phyloP scores from a whole-genome alignment of 2,797 vertebrate genomes.

The Pogoniulus pusillus region DNA sequence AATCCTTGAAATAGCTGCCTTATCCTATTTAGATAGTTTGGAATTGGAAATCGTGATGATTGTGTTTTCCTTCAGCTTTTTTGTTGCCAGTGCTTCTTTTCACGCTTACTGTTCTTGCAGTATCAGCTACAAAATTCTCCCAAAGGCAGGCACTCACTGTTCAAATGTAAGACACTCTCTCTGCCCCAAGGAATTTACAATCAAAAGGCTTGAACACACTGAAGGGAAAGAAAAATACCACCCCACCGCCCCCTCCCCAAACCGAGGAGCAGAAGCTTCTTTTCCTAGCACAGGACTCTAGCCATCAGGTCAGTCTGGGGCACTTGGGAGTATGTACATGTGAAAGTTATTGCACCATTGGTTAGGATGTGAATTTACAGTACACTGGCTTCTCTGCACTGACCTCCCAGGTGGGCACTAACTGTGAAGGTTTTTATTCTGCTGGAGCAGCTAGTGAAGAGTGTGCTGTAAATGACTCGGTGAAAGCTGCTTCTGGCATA shows the following conservation, averaged over 20 bases:
- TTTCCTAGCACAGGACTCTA: neutral
- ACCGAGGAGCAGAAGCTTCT: neutral
- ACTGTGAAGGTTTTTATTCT: neutral
- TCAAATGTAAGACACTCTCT: neutral
- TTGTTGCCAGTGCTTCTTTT: conserved; percentile 1
- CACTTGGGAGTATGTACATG: neutral
- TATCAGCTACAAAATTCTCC: conserved; percentile 2
- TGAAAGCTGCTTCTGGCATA: neutral
- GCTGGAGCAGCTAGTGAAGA: neutral
- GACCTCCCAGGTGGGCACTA: neutral
- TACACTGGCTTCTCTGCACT: neutral
- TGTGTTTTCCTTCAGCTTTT: neutral
- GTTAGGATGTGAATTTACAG: neutral
- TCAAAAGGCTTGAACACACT: neutral
- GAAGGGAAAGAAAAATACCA: neutral
- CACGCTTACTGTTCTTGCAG: neutral
- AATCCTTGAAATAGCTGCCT: neutral
- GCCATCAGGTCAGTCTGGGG: neutral
- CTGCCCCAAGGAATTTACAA: neutral
- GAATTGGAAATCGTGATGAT: neutral
- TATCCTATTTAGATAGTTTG: neutral
- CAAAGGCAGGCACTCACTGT: neutral
- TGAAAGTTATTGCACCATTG: neutral
- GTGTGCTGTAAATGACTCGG: neutral
- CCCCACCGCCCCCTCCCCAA: no score